Base-by-base conservation (phyloP, 1,140 invertebrate species). In the Aphis craccivora region DNA sequence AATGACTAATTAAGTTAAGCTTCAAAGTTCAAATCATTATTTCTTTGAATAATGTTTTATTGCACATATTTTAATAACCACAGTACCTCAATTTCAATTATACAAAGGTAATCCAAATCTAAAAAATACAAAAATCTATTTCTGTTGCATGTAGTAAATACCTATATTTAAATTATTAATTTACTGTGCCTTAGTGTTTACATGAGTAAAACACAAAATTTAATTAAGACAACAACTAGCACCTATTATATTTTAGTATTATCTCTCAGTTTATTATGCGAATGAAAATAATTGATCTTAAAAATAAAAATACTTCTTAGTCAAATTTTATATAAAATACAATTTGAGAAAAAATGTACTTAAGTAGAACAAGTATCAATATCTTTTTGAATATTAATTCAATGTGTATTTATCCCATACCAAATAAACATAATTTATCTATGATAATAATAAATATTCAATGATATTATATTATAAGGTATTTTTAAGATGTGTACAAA, bases 1-100 rank as follows among this genome's bases (percentile, higher is more conserved):
- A 89, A 89, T 55, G 55, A 89, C 37, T 67, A 90, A 90, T 90
- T 90, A 60, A 60, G 23, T 90, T 43, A 90, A 60, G 51, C 35
- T 53, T 90, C 30, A 90, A 25, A 67, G 53, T 53, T 90, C 18
- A 90, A 25, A 67, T 37, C 37, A 67, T 67, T 67, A 90, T 67
- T 67, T 14, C 35, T 55, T 25, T 30, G 51, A 55, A 55, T 40
- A 30, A 20, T 89, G n/a, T 89, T 55, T 55, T n/a, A 55, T 55
- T 55, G 48, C 35, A 89, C 22, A 55, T 89, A 84, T 22, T 87
- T 88, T 51, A 88, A 88, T 48, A n/a, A 51, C 18, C 30, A 45
- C 14, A 6, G n/a, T 43, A 87, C 40, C 22, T 48, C n/a, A 35
- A 88, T 88, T 88, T 40, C 30, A 55, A 55, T 55, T 89, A 53